These are phyloP conservation scores for Coleophora flavipennella DNA, from an alignment of 2,888 invertebrate genomes.

Conservation along the genomic window DNA sequence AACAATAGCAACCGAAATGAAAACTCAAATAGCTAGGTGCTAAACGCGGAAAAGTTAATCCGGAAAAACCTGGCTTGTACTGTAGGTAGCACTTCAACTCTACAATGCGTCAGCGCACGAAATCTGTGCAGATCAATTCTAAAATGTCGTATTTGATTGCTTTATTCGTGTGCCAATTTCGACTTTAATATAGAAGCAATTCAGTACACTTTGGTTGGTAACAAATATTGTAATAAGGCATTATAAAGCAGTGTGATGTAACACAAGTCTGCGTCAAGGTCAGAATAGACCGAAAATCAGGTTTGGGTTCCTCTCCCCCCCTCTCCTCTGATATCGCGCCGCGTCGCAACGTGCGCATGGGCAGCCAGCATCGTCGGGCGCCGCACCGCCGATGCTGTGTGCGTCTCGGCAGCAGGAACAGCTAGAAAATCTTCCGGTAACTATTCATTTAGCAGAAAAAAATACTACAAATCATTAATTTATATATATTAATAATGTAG, in stretches of 20 bases:
- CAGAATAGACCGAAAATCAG: slow-evolving; percentile 70
- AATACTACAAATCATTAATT: too few relatives aligned
- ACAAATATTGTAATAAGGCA: slow-evolving; percentile 39
- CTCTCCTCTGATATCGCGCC: slow-evolving; percentile 9
- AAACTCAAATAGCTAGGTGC: slow-evolving; percentile 19
- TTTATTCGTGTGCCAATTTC: slow-evolving; percentile 9
- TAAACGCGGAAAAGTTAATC: slow-evolving; percentile 54
- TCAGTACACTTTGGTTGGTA: slow-evolving; percentile 16
- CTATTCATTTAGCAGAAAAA: too few relatives aligned
- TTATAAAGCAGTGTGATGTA: slow-evolving; percentile 61
- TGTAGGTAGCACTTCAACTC: slow-evolving; percentile 44
- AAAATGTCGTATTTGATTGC: slow-evolving; percentile 20
- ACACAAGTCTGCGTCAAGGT: slow-evolving; percentile 62
- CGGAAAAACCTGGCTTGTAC: slow-evolving; percentile 61
- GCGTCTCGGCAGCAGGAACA: slow-evolving; percentile 14
- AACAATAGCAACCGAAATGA: slow-evolving; percentile 22
- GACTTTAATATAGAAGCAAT: slow-evolving; percentile 1
- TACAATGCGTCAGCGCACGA: slow-evolving; percentile 38
- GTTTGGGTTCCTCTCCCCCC: slow-evolving; percentile 42
- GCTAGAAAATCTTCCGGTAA: not conserved
- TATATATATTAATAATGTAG: too few relatives aligned
- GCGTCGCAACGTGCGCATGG: slow-evolving; percentile 9
- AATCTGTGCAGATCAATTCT: slow-evolving; percentile 7
- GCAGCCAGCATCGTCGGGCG: slow-evolving; percentile 5
- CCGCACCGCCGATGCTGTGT: slow-evolving; percentile 16